Evolutionary conservation across 2,888 invertebrate species (phyloP), one percentile per base, ranked within the genome.

Genomic region (Conus canariensis): DNA sequence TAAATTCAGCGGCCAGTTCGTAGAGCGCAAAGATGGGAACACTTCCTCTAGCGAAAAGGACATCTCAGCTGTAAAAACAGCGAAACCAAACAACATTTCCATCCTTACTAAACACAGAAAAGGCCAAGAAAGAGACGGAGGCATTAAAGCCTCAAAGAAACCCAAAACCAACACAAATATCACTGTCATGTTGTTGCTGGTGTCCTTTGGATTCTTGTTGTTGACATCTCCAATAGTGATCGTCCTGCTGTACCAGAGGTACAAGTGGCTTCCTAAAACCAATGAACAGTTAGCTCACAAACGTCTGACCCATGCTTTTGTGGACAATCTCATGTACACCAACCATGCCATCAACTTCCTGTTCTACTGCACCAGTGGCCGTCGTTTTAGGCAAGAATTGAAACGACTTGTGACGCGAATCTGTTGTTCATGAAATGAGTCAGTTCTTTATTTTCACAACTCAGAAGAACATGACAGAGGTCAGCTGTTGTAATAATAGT

Each of bases 261-360:
- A 90, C 64, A 56, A 85, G 12, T 89, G 90, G 89, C 67, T 91
- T n/a, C 89, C 91, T 5, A 16, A n/a, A n/a, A 90, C 82, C 9
- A 80, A 88, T 77, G 70, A 82, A 8, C 89, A 91, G 70, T 67
- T 59, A 25, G 92, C 91, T 12, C 60, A 30, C 5, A 83, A 77
- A 58, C 89, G 88, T 56, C 91, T 92, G 45, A 80, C 70, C 25
- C 91, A 91, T 64, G 91, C 92, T 12, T 25, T 92, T 22, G 89
- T 90, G 25, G 91, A 92, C 88, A 92, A 92, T 86, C 91, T 92
- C 45, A 92, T 92, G 92, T 92, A 92, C 88, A 92, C 92, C 59
- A 92, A 92, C 90, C 92, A 92, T 85, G 89, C 90, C 60, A 59
- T 90, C 58, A 92, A 92, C 88, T 91, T 92, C 64, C 60, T 91